A percentile compares a stretch with the other conserved stretches of the same genome.
These are phyloP conservation scores for Malurus leucopterus DNA, from an alignment of 2,797 vertebrate species.

Conservation along the genomic window DNA sequence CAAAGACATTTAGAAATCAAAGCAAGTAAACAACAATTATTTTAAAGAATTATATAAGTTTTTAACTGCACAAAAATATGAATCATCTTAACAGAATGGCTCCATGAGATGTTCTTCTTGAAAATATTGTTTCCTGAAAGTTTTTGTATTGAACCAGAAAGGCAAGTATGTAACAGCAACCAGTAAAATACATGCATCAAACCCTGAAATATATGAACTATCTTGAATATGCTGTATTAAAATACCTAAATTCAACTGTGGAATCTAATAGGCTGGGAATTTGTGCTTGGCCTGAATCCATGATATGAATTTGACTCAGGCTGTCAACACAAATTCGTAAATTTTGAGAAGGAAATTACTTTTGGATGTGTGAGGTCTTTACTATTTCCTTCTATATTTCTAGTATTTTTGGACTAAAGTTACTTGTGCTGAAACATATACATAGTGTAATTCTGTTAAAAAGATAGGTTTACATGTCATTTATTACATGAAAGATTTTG, in stretches of 20 bases:
- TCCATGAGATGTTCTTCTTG: neutral
- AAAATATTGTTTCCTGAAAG: slow-evolving; percentile 38
- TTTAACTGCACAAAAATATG: slow-evolving; percentile 19
- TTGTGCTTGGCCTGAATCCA: neutral
- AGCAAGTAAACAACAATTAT: slow-evolving; percentile 68
- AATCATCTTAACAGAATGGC: neutral
- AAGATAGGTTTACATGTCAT: slow-evolving; percentile 10
- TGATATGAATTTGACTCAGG: neutral
- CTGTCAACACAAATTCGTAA: neutral
- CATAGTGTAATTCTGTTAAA: neutral
- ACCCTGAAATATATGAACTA: neutral
- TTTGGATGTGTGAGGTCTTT: neutral
- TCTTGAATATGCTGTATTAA: neutral
- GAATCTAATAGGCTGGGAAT: neutral
- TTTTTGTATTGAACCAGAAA: neutral
- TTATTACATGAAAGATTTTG: slow-evolving; percentile 13
- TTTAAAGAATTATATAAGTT: slow-evolving; percentile 61
- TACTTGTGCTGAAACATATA: neutral
- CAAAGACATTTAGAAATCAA: slow-evolving; percentile 74
- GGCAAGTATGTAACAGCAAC: neutral
- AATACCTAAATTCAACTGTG: neutral
- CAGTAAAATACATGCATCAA: neutral
- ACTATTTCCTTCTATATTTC: neutral
- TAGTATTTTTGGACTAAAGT: neutral
- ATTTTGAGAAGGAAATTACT: neutral